These are phyloP conservation scores for Erithacus rubecula DNA, from an alignment of 2,797 vertebrate species.

Conservation along the genomic window DNA sequence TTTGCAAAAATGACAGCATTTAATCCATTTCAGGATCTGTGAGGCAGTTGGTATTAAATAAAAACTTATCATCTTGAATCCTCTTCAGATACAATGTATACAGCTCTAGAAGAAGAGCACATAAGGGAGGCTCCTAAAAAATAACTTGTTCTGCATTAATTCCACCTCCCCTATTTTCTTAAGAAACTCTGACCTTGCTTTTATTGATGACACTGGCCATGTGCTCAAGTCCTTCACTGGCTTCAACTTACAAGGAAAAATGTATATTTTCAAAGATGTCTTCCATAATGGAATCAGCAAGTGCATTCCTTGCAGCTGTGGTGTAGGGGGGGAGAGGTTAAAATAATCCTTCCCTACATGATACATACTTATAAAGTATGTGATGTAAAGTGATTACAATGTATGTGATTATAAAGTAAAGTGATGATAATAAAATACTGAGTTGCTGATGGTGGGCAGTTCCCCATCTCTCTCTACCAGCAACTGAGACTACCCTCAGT, in stretches of 20 bases:
- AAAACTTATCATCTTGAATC: neutral
- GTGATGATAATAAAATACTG: neutral
- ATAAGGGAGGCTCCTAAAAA: neutral
- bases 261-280: neutral
- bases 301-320: neutral
- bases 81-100: neutral
- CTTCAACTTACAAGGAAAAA: neutral
- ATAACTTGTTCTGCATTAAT: neutral
- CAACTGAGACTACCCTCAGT: too few species aligned
- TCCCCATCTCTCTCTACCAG: neutral
- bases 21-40: neutral
- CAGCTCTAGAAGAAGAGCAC: neutral
- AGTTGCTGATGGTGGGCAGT: neutral
- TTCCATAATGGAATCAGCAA: neutral
- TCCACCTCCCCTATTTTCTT: neutral
- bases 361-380: fast-evolving
- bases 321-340: neutral
- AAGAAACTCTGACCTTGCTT: neutral
- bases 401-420: too few species aligned
- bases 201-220: fast-evolving
- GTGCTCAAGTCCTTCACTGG: neutral
- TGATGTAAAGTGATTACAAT: too few species aligned
- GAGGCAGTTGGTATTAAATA: neutral
- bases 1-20: neutral
- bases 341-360: neutral